phyloP scores from a whole-genome alignment of 2,113 vertebrate genomes.

The Misgurnus anguillicaudatus region DNA sequence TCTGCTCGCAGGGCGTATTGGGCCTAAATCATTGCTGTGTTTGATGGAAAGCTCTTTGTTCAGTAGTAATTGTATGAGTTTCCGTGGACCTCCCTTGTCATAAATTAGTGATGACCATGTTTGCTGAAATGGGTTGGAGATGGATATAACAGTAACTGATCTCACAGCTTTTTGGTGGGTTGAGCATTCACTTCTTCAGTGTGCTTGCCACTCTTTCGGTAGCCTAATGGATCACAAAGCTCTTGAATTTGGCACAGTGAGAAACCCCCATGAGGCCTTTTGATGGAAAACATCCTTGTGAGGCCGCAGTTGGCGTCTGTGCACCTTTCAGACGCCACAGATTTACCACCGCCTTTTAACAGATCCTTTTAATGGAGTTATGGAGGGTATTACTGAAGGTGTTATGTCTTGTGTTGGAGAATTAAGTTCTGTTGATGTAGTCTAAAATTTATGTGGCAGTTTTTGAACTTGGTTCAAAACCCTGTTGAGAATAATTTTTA shows the following conservation, averaged over 20 bases:
- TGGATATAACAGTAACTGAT: conserved; percentile 48
- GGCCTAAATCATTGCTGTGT: conserved; percentile 31
- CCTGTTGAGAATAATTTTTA: too few species aligned
- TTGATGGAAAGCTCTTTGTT: conserved; percentile 40
- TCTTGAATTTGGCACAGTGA: conserved; percentile 39
- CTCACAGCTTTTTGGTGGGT: conserved; percentile 9
- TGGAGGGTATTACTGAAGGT: conserved; percentile 29
- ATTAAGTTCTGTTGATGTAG: conserved; percentile 4
- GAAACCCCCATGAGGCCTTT: conserved; percentile 35
- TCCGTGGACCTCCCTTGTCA: conserved; percentile 37
- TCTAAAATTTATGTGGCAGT: conserved; percentile 14
- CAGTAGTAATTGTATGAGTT: conserved; percentile 47
- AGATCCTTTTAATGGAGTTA: conserved; percentile 47
- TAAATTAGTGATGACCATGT: conserved; percentile 54
- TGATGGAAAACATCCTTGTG: conserved; percentile 42
- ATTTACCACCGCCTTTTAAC: conserved; percentile 42
- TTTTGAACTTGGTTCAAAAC: background rate
- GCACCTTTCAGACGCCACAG: conserved; percentile 28
- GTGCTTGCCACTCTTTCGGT: background rate
- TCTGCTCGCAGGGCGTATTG: conserved; percentile 23
- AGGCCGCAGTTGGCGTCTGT: conserved; percentile 28
- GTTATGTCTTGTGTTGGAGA: conserved; percentile 1
- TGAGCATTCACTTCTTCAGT: background rate
- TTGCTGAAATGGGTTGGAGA: conserved; percentile 47
- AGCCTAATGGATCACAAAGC: conserved; percentile 50